These are phyloP conservation scores for Diadophis punctatus DNA, from an alignment of 2,113 vertebrate species.

Conservation along the genomic window DNA sequence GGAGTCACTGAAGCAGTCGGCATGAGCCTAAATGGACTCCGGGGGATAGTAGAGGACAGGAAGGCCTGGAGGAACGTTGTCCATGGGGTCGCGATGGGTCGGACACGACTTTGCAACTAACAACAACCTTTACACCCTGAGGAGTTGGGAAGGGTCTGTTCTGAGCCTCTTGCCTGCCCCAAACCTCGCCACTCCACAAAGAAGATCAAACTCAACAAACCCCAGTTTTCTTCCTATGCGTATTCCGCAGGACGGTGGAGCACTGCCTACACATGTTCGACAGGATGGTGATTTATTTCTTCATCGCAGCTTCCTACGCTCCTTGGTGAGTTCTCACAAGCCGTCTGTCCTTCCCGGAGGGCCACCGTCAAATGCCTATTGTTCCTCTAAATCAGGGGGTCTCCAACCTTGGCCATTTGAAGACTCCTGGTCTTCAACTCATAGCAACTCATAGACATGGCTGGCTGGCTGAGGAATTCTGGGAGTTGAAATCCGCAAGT, in stretches of 20 bases:
- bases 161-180: too few species aligned
- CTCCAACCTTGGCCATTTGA: too few species aligned
- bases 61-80: too few species aligned
- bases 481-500: too few species aligned
- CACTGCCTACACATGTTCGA: slow-evolving; percentile 92
- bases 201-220: not conserved
- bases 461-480: not conserved
- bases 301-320: slow-evolving; percentile 88
- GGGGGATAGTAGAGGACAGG: too few species aligned
- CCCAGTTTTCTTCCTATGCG: not conserved
- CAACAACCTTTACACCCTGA: too few species aligned
- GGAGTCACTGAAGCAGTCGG: too few species aligned
- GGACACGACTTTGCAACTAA: too few species aligned
- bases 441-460: not conserved
- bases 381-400: not conserved
- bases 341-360: rapidly evolving
- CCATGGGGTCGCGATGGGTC: too few species aligned
- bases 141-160: too few species aligned
- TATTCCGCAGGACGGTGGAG: slow-evolving; percentile 75
- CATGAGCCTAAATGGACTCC: too few species aligned
- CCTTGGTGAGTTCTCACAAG: slow-evolving; percentile 81
- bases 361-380: too few species aligned
- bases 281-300: slow-evolving; percentile 94
- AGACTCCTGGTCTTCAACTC: not conserved
- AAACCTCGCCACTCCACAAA: not conserved